phyloP scores from a whole-genome alignment of 2,797 vertebrate species.

The Onychomys torridus region DNA sequence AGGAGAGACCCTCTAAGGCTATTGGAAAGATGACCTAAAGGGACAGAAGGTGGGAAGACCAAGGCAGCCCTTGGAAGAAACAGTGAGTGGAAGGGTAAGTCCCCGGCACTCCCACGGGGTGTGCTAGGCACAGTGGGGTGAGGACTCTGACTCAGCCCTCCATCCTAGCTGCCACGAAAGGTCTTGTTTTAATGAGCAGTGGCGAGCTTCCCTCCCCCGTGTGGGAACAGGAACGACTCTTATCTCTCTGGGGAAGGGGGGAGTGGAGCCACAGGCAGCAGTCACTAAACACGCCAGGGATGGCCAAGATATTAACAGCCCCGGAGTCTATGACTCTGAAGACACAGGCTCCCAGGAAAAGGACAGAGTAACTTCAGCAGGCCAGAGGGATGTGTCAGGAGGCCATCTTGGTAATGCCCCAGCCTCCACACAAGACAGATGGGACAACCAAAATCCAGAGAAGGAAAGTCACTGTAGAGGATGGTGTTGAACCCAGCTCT shows the following conservation, averaged over 20 bases:
- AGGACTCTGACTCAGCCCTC: not conserved
- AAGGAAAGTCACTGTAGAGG: not conserved
- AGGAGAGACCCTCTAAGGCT: not conserved
- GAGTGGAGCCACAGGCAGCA: conserved; percentile 72
- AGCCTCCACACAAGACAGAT: not conserved
- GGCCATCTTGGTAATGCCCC: not conserved
- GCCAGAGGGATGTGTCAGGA: not conserved
- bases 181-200: conserved; percentile 58
- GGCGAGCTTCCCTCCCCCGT: not conserved
- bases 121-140: not conserved
- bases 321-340: conserved; percentile 66
- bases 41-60: not conserved
- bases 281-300: conserved; percentile 74
- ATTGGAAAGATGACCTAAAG: not conserved
- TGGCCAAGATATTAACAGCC: conserved; percentile 74
- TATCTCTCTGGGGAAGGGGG: conserved; percentile 64
- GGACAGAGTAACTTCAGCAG: not conserved
- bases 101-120: not conserved
- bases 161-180: not conserved
- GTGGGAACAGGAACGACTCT: conserved; percentile 79
- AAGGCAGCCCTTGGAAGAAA: not conserved
- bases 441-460: not conserved
- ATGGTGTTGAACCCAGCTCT: not conserved
- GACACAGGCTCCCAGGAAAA: conserved; percentile 59
- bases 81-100: not conserved